Conservation (phyloP, 2,888 invertebrate species). For the Neoaliturus tenellus region DNA sequence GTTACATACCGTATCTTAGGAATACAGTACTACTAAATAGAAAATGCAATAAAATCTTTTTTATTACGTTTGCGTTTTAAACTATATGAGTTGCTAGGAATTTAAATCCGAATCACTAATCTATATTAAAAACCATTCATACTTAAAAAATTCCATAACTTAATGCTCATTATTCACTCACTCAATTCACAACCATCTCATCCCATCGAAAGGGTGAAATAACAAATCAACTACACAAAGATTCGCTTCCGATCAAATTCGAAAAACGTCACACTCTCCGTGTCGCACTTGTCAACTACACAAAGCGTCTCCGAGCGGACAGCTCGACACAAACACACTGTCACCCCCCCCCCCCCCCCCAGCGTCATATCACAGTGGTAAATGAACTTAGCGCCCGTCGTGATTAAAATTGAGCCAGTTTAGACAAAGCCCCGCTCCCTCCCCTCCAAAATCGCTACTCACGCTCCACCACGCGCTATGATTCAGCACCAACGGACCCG, state of each 20-base stretch:
- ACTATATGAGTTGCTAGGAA: too few relatives aligned
- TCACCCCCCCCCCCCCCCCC: not conserved
- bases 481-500: constrained; percentile 55
- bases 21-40: too few relatives aligned
- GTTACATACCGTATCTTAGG: too few relatives aligned
- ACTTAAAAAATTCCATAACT: too few relatives aligned
- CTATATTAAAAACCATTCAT: too few relatives aligned
- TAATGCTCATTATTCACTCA: too few relatives aligned
- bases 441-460: constrained; percentile 32
- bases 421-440: constrained; percentile 43
- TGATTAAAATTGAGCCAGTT: constrained; percentile 50
- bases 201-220: too few relatives aligned
- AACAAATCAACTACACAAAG: too few relatives aligned
- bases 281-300: not conserved
- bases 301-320: not conserved
- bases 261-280: not conserved
- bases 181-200: too few relatives aligned
- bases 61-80: too few relatives aligned
- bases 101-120: too few relatives aligned
- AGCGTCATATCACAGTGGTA: constrained; percentile 1
- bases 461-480: constrained; percentile 50
- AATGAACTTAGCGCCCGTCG: constrained; percentile 40
- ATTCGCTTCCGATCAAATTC: not conserved
- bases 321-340: not conserved
- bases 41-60: too few relatives aligned